Base-by-base conservation (phyloP, 37 sponge, comb jelly and placozoan genomes). In the Trichoplax adhaerens region DNA sequence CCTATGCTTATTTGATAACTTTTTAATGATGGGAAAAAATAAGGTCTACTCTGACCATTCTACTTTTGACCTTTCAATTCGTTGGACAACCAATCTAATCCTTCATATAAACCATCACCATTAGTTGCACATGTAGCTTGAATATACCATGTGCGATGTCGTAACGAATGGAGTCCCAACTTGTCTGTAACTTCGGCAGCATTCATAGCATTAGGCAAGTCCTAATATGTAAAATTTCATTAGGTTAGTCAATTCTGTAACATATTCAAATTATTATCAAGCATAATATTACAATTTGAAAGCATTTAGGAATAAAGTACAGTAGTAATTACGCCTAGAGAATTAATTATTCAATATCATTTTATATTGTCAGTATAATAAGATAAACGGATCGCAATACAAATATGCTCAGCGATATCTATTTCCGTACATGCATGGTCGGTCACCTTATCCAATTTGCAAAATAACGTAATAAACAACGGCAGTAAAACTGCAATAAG, bases 171-270 rank as follows among this genome's bases (percentile, higher is more conserved):
- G 0, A 96, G 90, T 48, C 90, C 87, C 1, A 96, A 85, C 76
- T 96, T 96, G 74, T 96, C 90, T 78, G 99, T 88, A 56, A 96
- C 81, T 81, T 96, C 99, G 52, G 87, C 90, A 1, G 90, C 99
- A 79, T 88, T 91, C 99, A 96, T 96, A 1, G 99, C 99, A 81
- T 88, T 96, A 58, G 99, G 99, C 56, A 96, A 68, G 79, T 96
- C 99, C 90, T 94, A 29, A 29, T 29, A 29, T 29, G 72, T 4
- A 75, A 4, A 48, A 3, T 59, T 66, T 5, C 52, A 12, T 10
- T 10, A 10, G 12, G 68, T 66, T 8, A 12, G 68, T 66, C 7
- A 10, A 12, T 66, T 50, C 7, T 50, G 68, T 66, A 50, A 66
- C 68, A 5, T 7, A 52, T 6, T 5, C 52, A 50, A 8, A 8